phyloP scores from a whole-genome alignment of 2,113 vertebrate genomes.

The Peromyscus californicus region DNA sequence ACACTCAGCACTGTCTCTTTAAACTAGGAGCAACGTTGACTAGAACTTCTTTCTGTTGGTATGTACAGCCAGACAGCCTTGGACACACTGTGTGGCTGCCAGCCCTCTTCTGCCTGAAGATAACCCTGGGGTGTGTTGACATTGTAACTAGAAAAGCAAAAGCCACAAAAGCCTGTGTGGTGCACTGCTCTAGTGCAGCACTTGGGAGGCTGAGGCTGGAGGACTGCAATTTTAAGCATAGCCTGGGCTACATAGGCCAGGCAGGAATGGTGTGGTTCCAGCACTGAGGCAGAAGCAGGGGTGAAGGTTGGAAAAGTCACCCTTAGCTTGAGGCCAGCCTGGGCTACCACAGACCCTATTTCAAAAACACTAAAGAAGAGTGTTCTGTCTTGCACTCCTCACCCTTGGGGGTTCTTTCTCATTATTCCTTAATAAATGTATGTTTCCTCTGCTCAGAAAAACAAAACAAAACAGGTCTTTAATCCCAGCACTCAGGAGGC shows the following conservation, averaged over 20 bases:
- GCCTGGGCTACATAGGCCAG: background rate
- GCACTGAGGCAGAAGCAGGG: background rate
- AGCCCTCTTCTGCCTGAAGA: background rate
- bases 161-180: background rate
- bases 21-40: background rate
- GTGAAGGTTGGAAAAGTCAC: background rate
- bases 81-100: background rate
- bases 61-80: fast-evolving
- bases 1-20: background rate
- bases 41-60: fast-evolving
- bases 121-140: background rate
- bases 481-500: background rate
- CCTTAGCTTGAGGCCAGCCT: background rate
- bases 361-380: background rate
- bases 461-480: background rate
- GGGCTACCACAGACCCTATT: background rate
- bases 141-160: background rate
- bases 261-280: background rate
- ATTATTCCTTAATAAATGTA: background rate
- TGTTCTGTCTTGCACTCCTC: background rate
- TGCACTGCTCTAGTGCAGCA: background rate
- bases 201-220: background rate
- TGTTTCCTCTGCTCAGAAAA: background rate
- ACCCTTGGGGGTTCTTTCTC: too few species aligned
- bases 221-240: background rate